Conservation (phyloP, 2,113 vertebrate species). For the Larimichthys polyactis region DNA sequence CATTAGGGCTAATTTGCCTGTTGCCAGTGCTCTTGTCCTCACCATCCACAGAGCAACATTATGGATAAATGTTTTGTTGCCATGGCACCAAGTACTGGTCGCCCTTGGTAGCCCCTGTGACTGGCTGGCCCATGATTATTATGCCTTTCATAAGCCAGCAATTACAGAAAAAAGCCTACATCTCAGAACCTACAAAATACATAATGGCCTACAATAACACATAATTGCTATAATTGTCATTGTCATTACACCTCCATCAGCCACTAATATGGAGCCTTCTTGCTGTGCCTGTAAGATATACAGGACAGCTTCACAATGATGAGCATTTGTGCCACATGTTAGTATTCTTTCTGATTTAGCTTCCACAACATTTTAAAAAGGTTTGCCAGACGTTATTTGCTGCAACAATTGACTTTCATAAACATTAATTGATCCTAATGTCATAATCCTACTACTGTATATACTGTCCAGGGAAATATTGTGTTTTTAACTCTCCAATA, state of each 20-base stretch:
- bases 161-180: constrained; percentile 78
- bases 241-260: constrained; percentile 72
- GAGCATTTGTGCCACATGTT: not conserved
- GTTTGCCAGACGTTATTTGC: not conserved
- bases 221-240: constrained; percentile 79
- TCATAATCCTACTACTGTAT: no score
- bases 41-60: constrained; percentile 72
- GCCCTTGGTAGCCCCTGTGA: constrained; percentile 63
- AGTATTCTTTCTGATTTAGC: not conserved
- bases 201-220: constrained; percentile 82
- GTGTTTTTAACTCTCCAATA: no score
- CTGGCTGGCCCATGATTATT: constrained; percentile 69
- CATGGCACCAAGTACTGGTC: constrained; percentile 75
- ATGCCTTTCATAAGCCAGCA: constrained; percentile 77
- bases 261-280: constrained; percentile 57
- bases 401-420: not conserved
- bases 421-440: not conserved
- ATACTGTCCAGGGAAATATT: no score
- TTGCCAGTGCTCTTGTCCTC: constrained; percentile 75
- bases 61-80: constrained; percentile 83
- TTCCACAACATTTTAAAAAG: not conserved
- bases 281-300: constrained; percentile 50
- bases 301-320: constrained; percentile 45
- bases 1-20: constrained; percentile 81
- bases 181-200: constrained; percentile 77